Evolutionary conservation across 2,888 invertebrate genomes (phyloP).

Genomic region (Morpho deidamia): DNA sequence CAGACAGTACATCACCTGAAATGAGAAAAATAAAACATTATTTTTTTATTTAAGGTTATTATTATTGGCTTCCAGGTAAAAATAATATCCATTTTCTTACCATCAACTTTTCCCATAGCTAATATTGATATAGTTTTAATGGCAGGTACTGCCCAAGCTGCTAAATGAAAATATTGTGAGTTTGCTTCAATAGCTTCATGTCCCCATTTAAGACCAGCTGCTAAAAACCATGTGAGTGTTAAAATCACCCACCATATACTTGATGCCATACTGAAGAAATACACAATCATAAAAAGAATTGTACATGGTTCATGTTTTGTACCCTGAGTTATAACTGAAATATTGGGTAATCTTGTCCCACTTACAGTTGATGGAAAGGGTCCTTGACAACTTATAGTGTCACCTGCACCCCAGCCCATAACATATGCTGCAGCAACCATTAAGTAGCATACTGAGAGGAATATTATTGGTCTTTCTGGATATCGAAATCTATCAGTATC

Average conservation of each 20-base stretch:
- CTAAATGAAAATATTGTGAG: conserved; percentile 97
- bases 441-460: conserved; percentile 96
- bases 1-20: conserved; percentile 92
- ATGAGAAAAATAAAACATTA: conserved; percentile 31
- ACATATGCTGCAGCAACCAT: conserved; percentile 96
- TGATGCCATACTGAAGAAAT: conserved; percentile 97
- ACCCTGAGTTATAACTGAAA: conserved; percentile 92
- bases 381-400: conserved; percentile 89
- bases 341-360: conserved; percentile 84
- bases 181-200: conserved; percentile 98
- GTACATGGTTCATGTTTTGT: conserved; percentile 91
- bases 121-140: conserved; percentile 96
- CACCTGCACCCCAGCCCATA: conserved; percentile 89
- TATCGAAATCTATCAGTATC: conserved; percentile 97
- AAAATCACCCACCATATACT: conserved; percentile 99
- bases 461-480: conserved; percentile 98
- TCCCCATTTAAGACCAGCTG: conserved; percentile 98
- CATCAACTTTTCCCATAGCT: conserved; percentile 97
- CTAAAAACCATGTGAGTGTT: conserved; percentile 97
- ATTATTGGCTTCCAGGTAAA: no score
- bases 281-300: conserved; percentile 96
- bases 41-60: neutral
- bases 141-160: conserved; percentile 98
- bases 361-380: conserved; percentile 86
- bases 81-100: conserved; percentile 63